Percentiles rank a stretch among this genome's conserved stretches.
phyloP scores from a whole-genome alignment of 1,140 invertebrate genomes.

The Pachyrhynchus sulphureomaculatus region DNA sequence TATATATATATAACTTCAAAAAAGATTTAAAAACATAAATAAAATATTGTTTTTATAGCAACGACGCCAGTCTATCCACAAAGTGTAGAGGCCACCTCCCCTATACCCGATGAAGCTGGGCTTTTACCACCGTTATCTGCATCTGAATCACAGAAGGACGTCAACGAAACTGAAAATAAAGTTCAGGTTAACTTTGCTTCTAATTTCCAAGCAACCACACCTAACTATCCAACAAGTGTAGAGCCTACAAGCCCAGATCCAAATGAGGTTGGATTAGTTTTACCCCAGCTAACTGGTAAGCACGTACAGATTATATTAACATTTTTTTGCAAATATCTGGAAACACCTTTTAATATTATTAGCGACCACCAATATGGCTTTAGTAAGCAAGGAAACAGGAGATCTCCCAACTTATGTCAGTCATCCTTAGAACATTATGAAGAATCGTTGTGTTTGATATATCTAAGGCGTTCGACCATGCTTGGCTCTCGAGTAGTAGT shows the following conservation, averaged over 20 bases:
- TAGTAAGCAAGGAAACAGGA: too few species aligned
- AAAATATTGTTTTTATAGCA: conserved; percentile 10
- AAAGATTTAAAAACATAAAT: too few species aligned
- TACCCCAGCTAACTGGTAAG: conserved; percentile 16
- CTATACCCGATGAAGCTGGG: conserved; percentile 31
- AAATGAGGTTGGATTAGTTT: conserved; percentile 30
- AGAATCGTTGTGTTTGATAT: too few species aligned
- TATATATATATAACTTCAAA: too few species aligned
- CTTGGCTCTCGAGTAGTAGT: too few species aligned
- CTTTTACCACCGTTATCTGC: conserved; percentile 32
- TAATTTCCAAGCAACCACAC: conserved; percentile 41
- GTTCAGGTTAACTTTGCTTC: conserved; percentile 27
- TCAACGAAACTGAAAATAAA: conserved; percentile 5
- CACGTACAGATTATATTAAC: neutral
- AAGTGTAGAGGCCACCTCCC: conserved; percentile 28
- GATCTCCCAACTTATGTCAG: too few species aligned
- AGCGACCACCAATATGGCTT: too few species aligned
- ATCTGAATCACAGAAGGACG: neutral
- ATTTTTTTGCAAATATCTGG: too few species aligned
- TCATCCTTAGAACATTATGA: too few species aligned
- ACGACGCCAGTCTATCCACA: conserved; percentile 38
- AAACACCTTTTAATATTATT: too few species aligned
- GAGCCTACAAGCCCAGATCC: conserved; percentile 33
- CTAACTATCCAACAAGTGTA: conserved; percentile 40
- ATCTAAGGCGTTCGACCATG: too few species aligned